Base-by-base conservation (phyloP, 2,113 vertebrate species). In the Gymnobelideus leadbeateri region DNA sequence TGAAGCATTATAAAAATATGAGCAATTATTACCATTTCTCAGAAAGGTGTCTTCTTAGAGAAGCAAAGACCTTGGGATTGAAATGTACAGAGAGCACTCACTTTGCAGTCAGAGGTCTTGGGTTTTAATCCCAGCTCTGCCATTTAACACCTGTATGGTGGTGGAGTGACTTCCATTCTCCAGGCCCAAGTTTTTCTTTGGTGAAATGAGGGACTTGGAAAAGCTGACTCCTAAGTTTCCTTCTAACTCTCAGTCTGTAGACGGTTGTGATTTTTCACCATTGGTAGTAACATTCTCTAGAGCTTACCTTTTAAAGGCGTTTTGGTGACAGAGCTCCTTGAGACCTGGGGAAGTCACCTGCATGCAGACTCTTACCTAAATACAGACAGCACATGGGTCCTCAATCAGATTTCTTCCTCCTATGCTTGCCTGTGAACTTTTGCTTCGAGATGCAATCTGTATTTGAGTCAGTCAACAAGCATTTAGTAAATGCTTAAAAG, bases 211-310 rank as follows among this genome's bases (percentile, higher is more conserved):
- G 31, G 4, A 68, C 19, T 68, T 37, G 31, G 31, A n/a, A 14
- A 84, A 84, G n/a, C 68, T 43, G 68, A 23, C 19, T 31, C 19
- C 68, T 43, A 43, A 84, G n/a, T 43, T 21, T 84, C 6, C 19
- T 84, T 84, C n/a, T 16, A 43, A 1, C 37, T 8, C 68, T 84
- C 43, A 84, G n/a, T 84, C 68, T 43, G 16, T 84, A 19, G 37
- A 43, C 37, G 7, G 19, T 37, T 43, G 10, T 21, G 61, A 31
- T 24, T 0, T 89, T 84, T 90, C 89, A 90, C 92, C 46, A 52
- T 91, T 57, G n/a, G 57, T 57, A 95, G 55, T 51, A 50, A 84
- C 16, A 1, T 6, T 91, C 94, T 89, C 53, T 94, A 95, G 91
- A 96, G 54, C 24, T 89, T 84, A 54, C 9, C 89, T 95, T 91